A percentile compares a stretch with the other conserved stretches of the same genome.
Evolutionary conservation across 1,140 invertebrate genomes (phyloP).

Genomic region (Ylistrum balloti): DNA sequence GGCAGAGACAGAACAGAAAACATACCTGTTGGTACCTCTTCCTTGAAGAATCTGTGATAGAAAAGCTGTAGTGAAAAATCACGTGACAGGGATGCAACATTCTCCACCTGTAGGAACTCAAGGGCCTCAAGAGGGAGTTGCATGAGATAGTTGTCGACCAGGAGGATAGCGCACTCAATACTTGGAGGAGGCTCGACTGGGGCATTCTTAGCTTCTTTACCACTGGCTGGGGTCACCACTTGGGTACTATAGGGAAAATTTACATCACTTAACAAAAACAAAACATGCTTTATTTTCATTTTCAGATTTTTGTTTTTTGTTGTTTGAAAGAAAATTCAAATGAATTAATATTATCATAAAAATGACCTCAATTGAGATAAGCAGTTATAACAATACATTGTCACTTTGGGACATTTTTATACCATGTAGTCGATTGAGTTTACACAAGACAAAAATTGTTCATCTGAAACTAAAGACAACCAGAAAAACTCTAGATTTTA

Average conservation of each 20-base stretch:
- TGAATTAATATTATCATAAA: no score
- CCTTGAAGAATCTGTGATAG: constrained; percentile 73
- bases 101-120: constrained; percentile 71
- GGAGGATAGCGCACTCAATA: constrained; percentile 76
- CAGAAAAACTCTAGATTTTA: no score
- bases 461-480: no score
- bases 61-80: constrained; percentile 82
- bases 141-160: constrained; percentile 79
- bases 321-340: no score
- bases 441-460: no score
- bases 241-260: constrained; percentile 57
- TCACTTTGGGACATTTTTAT: no score
- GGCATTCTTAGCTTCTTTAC: constrained; percentile 48
- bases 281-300: no score
- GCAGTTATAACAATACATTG: no score
- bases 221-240: constrained; percentile 59
- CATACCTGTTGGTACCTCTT: constrained; percentile 64
- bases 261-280: no score
- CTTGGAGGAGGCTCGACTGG: constrained; percentile 59
- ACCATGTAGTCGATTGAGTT: no score
- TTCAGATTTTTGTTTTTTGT: no score
- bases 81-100: constrained; percentile 74
- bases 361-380: no score
- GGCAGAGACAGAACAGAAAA: background rate
- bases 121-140: constrained; percentile 81